These are phyloP conservation scores for Rhinoraja longicauda DNA, from an alignment of 2,797 vertebrate species.

Conservation along the genomic window DNA sequence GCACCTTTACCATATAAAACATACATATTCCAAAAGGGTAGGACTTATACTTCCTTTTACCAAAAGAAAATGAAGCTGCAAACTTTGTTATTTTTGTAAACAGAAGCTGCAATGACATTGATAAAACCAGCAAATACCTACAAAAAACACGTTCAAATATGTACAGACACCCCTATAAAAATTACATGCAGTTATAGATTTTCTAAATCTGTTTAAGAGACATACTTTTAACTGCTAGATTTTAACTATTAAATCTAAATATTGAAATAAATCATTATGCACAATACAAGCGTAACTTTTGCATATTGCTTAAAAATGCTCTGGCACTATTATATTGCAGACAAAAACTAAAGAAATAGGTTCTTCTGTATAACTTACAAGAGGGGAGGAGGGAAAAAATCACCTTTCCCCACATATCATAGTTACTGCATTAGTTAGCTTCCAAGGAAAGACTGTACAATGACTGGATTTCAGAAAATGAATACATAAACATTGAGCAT, in stretches of 20 bases:
- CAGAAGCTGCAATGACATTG: conserved; percentile 20
- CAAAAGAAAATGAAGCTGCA: background rate
- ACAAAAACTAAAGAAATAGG: background rate
- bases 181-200: conserved; percentile 20
- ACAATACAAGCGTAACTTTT: background rate
- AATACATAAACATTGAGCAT: conserved; percentile 3
- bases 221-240: background rate
- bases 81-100: conserved; percentile 17
- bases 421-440: background rate
- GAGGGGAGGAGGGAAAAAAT: background rate
- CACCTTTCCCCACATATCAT: conserved; percentile 14
- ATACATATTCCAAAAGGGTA: background rate
- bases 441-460: conserved; percentile 3
- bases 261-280: conserved; percentile 9
- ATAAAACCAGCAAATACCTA: background rate
- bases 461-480: conserved; percentile 17
- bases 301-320: background rate
- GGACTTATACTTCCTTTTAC: background rate
- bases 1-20: conserved; percentile 5
- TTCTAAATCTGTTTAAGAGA: background rate
- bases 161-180: background rate
- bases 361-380: background rate
- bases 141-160: background rate
- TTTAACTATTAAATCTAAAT: conserved; percentile 13
- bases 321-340: background rate